Evolutionary conservation across 2,113 vertebrate genomes (phyloP), one percentile per base, ranked within the genome.

Genomic region (Halichoeres trimaculatus): DNA sequence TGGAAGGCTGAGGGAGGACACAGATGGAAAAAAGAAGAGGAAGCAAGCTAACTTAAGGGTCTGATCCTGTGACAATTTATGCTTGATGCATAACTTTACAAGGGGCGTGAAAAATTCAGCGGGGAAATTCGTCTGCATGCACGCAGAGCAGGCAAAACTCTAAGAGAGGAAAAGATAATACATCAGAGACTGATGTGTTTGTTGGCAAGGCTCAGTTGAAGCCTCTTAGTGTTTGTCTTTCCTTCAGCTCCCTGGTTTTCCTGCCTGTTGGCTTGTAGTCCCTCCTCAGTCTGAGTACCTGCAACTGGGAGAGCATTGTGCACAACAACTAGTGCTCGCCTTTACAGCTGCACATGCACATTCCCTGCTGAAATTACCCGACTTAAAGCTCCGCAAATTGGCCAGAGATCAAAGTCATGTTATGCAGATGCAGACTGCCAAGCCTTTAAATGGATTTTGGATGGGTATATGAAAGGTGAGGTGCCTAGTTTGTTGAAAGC

Each of bases 301-400:
- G 19, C 48, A 76, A 89, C 78, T 81, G 75, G 80, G 81, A 61
- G 36, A 78, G 68, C 60, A 79, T 81, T 89, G 84, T 78, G 48
- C 61, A 64, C 40, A 16, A 62, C 36, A 57, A 23, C 23, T 36
- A 41, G 20, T 43, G 52, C 8, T 43, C 60, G 51, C 63, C 26
- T 50, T 69, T 73, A 67, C 48, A 36, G 26, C 55, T 70, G 48
- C 60, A 60, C 38, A 35, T 58, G 34, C 14, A 74, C 74, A 50
- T 63, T 65, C n/a, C 26, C 61, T 73, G 45, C 38, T 38, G 64
- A 75, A 76, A 59, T 60, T 47, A 74, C 70, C 50, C 59, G n/a
- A 41, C n/a, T 45, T 56, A 55, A 65, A 75, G 26, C 11, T 34
- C 47, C 9, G 26, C 58, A 54, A 73, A 73, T 20, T 72, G 51